phyloP scores from a whole-genome alignment of 2,888 invertebrate species.

The Muschampia plurimacula region DNA sequence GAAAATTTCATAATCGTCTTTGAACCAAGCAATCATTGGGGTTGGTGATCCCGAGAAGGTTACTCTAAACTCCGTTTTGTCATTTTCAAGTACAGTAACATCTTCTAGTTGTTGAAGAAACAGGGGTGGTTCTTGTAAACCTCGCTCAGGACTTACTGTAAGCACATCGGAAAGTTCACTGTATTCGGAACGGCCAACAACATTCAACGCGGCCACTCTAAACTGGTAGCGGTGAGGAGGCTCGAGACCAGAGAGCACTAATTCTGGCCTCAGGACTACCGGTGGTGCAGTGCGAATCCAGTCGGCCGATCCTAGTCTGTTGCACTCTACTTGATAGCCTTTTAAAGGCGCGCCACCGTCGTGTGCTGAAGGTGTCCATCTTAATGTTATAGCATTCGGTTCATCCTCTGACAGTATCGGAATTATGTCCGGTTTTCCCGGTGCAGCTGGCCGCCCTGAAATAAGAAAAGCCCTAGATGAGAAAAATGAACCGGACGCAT shows the following conservation, averaged over 20 bases:
- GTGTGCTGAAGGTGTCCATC: conserved; percentile 92
- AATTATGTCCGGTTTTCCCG: conserved; percentile 93
- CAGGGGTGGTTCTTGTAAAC: conserved; percentile 87
- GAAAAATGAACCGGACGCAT: not conserved
- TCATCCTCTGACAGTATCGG: conserved; percentile 89
- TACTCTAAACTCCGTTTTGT: conserved; percentile 93
- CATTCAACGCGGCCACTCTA: conserved; percentile 96
- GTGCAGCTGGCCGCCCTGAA: conserved; percentile 91
- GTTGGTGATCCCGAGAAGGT: conserved; percentile 90
- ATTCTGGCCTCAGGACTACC: conserved; percentile 89
- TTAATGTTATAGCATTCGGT: conserved; percentile 92
- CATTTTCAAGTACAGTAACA: conserved; percentile 91
- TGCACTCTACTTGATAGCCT: conserved; percentile 92
- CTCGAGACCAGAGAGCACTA: conserved; percentile 92
- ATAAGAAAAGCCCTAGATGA: conserved; percentile 47
- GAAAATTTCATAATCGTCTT: conserved; percentile 95
- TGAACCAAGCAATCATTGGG: conserved; percentile 95
- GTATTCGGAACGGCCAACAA: conserved; percentile 93
- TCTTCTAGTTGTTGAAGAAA: conserved; percentile 90
- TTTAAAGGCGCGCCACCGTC: conserved; percentile 95
- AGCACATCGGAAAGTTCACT: conserved; percentile 95
- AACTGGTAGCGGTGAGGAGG: conserved; percentile 96
- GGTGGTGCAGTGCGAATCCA: conserved; percentile 94
- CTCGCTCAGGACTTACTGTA: conserved; percentile 90
- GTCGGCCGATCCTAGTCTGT: conserved; percentile 89